These are phyloP conservation scores for Scyliorhinus canicula DNA, from an alignment of 2,797 vertebrate species.

Conservation along the genomic window DNA sequence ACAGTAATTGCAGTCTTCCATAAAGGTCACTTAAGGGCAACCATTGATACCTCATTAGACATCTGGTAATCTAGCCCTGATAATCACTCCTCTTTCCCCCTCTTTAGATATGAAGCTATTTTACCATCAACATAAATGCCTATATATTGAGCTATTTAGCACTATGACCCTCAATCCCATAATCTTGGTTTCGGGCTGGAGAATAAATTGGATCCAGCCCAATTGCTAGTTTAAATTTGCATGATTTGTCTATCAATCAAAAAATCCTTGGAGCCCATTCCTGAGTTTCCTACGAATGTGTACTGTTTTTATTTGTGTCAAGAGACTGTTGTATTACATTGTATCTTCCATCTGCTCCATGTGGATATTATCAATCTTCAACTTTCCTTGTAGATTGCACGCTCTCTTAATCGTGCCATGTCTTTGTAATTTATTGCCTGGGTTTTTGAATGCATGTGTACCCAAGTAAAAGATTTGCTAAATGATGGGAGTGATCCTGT, in stretches of 20 bases:
- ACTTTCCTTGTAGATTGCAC: not conserved
- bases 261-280: not conserved
- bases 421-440: not conserved
- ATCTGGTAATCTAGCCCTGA: not conserved
- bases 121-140: not conserved
- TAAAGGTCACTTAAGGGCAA: not conserved
- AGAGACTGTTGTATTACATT: not conserved
- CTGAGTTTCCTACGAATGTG: not conserved
- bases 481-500: too few species aligned
- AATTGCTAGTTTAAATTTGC: not conserved
- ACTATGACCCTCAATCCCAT: not conserved
- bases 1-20: not conserved
- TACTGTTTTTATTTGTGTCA: not conserved
- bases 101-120: not conserved
- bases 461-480: too few species aligned
- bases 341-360: not conserved
- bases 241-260: not conserved
- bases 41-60: not conserved
- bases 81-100: not conserved
- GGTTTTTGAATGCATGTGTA: too few species aligned
- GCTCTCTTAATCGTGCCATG: not conserved
- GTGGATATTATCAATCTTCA: not conserved
- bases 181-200: not conserved
- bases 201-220: not conserved
- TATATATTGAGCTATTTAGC: not conserved